Base-by-base conservation (phyloP, 2,888 invertebrate species). In the Campoplex nolae region DNA sequence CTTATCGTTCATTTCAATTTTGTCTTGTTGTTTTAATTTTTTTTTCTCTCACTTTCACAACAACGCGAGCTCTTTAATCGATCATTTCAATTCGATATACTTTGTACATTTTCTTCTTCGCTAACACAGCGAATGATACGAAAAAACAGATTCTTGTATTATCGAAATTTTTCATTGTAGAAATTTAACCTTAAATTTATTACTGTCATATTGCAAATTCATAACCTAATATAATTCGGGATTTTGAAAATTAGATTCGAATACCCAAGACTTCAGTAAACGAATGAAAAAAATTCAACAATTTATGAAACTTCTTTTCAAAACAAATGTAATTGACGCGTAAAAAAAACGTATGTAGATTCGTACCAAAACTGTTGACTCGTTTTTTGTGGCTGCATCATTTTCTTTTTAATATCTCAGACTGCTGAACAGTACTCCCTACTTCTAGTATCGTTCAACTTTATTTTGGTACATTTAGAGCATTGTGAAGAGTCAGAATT, bases 1-100 rank as follows among this genome's bases (percentile, higher is more conserved):
- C 91, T 92, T 90, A 90, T 90, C 89, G 88, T 89, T 89, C 89
- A 89, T 92, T 92, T 91, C 87, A 93, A 92, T 78, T 76, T n/a
- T 67, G 42, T 8, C 28, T 42, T 56, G 45, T 80, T 65, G 56
- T 79, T 67, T 67, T 68, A 45, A 73, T 28, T 18, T 13, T 35
- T 58, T n/a, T 45, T 35, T 45, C 45, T 38, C 3, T 42, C 9
- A 42, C 18, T n/a, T n/a, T 56, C 8, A 16, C 45, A 11, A 13
- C 45, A 38, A n/a, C 11, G 2, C 18, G n/a, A 0, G 3, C 7
- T 54, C 58, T 2, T 28, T 23, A 9, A 58, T 2, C 58, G 18
- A 16, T 51, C 51, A 51, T 18, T 51, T 18, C 16, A 51, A 51
- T 51, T 51, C 4, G 6, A 16, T 13, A 51, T 3, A 23, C 23